Base-by-base conservation (phyloP, 2,113 vertebrate genomes). In the Pteruthius melanotis region DNA sequence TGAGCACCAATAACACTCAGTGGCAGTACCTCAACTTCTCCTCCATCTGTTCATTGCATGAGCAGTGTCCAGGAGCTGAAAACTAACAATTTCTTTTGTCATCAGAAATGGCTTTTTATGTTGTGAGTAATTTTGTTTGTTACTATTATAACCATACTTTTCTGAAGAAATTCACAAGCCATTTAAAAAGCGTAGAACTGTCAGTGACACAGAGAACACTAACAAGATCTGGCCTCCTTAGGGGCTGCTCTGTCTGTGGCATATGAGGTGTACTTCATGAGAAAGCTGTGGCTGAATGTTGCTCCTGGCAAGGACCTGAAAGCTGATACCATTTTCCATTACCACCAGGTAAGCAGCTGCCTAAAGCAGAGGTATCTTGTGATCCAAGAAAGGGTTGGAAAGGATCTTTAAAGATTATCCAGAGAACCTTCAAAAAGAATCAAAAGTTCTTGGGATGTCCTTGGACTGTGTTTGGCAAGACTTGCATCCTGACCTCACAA, bases 261-360 rank as follows among this genome's bases (percentile, higher is more conserved):
- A 19, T 99, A 99, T 82, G 65, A 97, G 40, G 98, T 99, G 65
- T 98, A 98, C 96, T 99, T 99, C 96, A 99, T 99, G 99, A 98
- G 99, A 97, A 99, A 99, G 95, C 86, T 99, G 68, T 99, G 99
- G 99, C 98, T 99, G 65, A 99, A 97, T 8, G 98, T 99, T 49
- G 49, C 77, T 83, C 99, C 99, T 14, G 99, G 99, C 56, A 99
- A 98, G 95, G 99, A 99, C 64, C 18, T 98, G 53, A 98, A 98
- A 59, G 99, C 99, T 7, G 99, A 99, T 92, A 97, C 97, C 49
- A 98, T 99, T 84, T 99, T 99, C 94, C 99, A 99, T 92, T 99
- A 98, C 96, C 99, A 99, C 87, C 99, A 99, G 99, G 99, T 99
- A 97, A 93, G 13, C 40, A 75, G 52, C n/a, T 91, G 65, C n/a